Evolutionary conservation across 2,888 invertebrate species (phyloP), one percentile per base, ranked within the genome.

Genomic region (Drosophila mulleri): DNA sequence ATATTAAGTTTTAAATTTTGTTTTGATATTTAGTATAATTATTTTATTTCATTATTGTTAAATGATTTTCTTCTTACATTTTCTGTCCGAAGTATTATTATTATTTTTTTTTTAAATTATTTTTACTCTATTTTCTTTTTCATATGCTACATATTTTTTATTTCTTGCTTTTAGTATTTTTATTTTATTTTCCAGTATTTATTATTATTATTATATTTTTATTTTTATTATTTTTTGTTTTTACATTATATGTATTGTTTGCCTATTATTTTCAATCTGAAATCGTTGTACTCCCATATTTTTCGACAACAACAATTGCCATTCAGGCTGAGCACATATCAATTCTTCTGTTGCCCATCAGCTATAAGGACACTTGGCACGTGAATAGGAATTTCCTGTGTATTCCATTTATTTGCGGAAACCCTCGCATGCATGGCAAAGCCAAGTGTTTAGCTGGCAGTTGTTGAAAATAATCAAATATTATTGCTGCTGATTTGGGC

Each of bases 381-480:
- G 54, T 42, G 16, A 52, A 67, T 37, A 50, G 50, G 39, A 62
- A 54, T 35, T 56, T 56, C 56, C n/a, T 48, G 45, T 69, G 68
- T 68, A 57, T 57, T 11, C 69, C 44, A 68, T 75, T 68, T 74
- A 56, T 73, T 73, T 74, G 45, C 42, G 47, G 11, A 41, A 58
- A 29, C 44, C 58, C 61, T 69, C 14, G 32, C 18, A 18, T 3
- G 32, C 18, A 32, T 2, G 8, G 37, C 2, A 29, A 44, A 42
- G 58, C 60, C 45, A 68, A 84, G 67, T 70, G 80, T 75, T 82
- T 72, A 64, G 80, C 62, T 68, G 47, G 62, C 79, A 79, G 67
- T 79, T 78, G 76, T 62, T 56, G 68, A 60, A 68, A 78, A 83
- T 82, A 82, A 82, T 82, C 82, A 82, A 71, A 75, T 84, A 78